Base-by-base conservation (phyloP, 2,113 vertebrate genomes). In the Danionella cerebrum region DNA sequence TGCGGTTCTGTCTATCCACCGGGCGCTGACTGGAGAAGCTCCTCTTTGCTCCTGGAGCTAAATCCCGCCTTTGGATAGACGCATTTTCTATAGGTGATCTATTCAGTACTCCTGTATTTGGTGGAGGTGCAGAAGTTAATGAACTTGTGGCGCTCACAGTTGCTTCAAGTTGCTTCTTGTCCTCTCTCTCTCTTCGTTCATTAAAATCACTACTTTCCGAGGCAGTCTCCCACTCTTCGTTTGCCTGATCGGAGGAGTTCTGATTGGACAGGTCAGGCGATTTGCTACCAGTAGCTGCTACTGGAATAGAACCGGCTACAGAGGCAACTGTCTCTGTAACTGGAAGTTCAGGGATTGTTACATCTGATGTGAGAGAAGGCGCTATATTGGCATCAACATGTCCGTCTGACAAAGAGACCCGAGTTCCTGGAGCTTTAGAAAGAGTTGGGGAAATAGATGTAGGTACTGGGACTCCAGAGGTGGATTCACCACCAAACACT, bases 141-240 rank as follows among this genome's bases (percentile, higher is more conserved):
- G 81, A 76, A 29, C 78, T 66, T 6, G 77, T 76, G 12, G 91
- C 86, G 3, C 67, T 8, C 5, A 82, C 76, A 14, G 73, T 82
- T 18, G 84, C 86, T 66, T 86, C 79, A 51, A 90, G 88, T 1
- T 88, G 88, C 77, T 94, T 95, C 72, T 91, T 91, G 71, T 97
- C 96, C 69, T 97, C 96, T 51, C 96, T 90, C 64, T 99, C 96
- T 36, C 96, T 83, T 45, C 96, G 88, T 76, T 99, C 96, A 19
- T 97, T 98, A 83, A 99, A 99, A 83, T 99, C 96, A 0, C 96
- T 99, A 79, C 96, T 99, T 83, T 99, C 97, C 0, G 97, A 99
- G 21, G 97, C 97, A 0, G 97, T 98, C 79, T 99, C 97, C 97
- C 97, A 99, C 63, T 99, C 97, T 72, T 99, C 97, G 5, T 99